Base-by-base conservation (phyloP, 2,888 invertebrate genomes). In the Drosophila testacea region DNA sequence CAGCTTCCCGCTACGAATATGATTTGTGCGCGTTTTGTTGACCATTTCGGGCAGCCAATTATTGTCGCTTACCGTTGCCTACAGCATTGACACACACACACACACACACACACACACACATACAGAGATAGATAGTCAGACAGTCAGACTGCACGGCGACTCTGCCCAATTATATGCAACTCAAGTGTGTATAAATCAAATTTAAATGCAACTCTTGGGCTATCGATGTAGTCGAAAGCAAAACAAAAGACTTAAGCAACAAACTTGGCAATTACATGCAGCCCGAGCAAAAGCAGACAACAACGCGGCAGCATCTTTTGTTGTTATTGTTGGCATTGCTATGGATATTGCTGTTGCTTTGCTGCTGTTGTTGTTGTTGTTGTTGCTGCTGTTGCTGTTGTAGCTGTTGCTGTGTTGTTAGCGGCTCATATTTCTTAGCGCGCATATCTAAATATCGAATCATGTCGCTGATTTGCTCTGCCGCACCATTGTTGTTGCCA, bases 401-500 rank as follows among this genome's bases (percentile, higher is more conserved):
- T 60, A 47, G 50, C 32, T 52, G 59, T 52, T 57, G 41, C 50
- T 47, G 64, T 50, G 83, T 84, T 82, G 85, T 81, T 88, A 86
- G 85, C 88, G 82, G 77, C 84, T 87, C 86, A 88, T 87, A 89
- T 87, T 85, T 88, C 84, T 82, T 87, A 73, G 83, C 73, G 82
- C 88, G 85, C 88, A 87, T 85, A 85, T 85, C 85, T 88, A 85
- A 85, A 85, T 85, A 85, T 85, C 85, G 89, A 88, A 85, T 85
- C 85, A 88, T 88, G 87, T 85, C 79, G 83, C 88, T 88, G 83
- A 83, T 83, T 83, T 88, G 81, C 82, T 79, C 65, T 81, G 84
- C 82, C 70, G 83, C 83, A 74, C 83, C 88, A 80, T 85, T 88
- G 78, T 80, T 78, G 69, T 55, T 55, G 55, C 44, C 55, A 9